phyloP scores from a whole-genome alignment of 2,888 invertebrate species.

The Macrophya alboannulata region DNA sequence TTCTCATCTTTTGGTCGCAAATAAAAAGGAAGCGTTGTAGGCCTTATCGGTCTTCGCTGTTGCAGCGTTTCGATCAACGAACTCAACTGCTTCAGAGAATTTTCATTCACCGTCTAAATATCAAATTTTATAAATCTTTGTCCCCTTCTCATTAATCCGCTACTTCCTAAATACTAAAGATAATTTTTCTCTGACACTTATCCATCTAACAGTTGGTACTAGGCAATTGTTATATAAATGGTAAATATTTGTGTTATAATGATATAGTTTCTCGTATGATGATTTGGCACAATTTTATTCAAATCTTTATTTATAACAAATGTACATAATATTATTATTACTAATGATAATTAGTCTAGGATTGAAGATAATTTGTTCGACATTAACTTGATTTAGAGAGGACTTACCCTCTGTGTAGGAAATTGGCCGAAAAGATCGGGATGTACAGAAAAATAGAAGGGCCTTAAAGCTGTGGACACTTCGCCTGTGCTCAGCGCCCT shows the following conservation, averaged over 20 bases:
- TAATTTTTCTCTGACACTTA: background rate
- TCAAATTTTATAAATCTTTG: slow-evolving; percentile 47
- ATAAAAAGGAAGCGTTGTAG: slow-evolving; percentile 90
- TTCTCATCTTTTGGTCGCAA: slow-evolving; percentile 86
- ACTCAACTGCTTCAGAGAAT: slow-evolving; percentile 93
- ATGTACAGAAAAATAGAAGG: slow-evolving; percentile 97
- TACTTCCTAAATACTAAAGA: background rate
- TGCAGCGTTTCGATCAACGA: slow-evolving; percentile 91
- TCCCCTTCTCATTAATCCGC: background rate
- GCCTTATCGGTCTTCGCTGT: slow-evolving; percentile 83
- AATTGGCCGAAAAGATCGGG: slow-evolving; percentile 97
- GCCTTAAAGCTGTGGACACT: slow-evolving; percentile 94
- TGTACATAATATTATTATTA: background rate
- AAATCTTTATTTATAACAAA: background rate
- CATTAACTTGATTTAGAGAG: background rate
- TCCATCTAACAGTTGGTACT: background rate
- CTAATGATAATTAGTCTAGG: background rate
- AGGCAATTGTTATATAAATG: background rate
- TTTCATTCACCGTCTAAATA: slow-evolving; percentile 92
- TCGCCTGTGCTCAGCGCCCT: slow-evolving; percentile 88
- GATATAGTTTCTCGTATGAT: background rate
- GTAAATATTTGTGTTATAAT: background rate
- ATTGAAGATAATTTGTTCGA: background rate
- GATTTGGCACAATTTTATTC: background rate
- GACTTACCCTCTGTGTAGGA: slow-evolving; percentile 92